Evolutionary conservation across 2,113 vertebrate species (phyloP).

Genomic region (Naja naja): DNA sequence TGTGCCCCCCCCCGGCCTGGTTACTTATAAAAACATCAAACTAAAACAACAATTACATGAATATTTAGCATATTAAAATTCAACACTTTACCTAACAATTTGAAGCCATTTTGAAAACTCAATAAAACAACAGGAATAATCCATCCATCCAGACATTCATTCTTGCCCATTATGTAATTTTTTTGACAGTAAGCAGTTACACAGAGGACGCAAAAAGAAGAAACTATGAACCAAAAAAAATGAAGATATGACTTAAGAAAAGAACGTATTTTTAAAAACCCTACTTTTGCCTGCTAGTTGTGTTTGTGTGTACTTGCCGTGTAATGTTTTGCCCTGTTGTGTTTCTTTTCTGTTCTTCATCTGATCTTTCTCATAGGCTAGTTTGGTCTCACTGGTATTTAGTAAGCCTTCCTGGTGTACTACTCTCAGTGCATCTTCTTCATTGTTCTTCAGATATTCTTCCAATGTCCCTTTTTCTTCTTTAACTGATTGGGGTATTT

Average conservation of each 20-base stretch:
- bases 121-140: not conserved
- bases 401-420: not conserved
- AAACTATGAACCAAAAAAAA: not conserved
- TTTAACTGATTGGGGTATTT: not conserved
- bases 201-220: not conserved
- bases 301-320: not conserved
- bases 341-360: not conserved
- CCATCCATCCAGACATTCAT: not conserved
- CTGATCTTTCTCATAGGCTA: not conserved
- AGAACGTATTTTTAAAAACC: not conserved
- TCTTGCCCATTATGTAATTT: not conserved
- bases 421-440: not conserved
- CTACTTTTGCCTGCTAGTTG: not conserved
- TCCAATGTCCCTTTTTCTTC: not conserved
- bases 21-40: not conserved
- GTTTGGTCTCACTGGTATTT: not conserved
- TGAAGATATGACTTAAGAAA: not conserved
- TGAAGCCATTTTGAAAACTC: not conserved
- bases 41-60: not conserved
- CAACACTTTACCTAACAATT: not conserved
- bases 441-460: not conserved
- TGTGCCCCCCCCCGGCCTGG: rapidly evolving
- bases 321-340: not conserved
- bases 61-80: not conserved
- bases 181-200: not conserved